phyloP scores from a whole-genome alignment of 1,140 invertebrate species.

The Capitella teleta region DNA sequence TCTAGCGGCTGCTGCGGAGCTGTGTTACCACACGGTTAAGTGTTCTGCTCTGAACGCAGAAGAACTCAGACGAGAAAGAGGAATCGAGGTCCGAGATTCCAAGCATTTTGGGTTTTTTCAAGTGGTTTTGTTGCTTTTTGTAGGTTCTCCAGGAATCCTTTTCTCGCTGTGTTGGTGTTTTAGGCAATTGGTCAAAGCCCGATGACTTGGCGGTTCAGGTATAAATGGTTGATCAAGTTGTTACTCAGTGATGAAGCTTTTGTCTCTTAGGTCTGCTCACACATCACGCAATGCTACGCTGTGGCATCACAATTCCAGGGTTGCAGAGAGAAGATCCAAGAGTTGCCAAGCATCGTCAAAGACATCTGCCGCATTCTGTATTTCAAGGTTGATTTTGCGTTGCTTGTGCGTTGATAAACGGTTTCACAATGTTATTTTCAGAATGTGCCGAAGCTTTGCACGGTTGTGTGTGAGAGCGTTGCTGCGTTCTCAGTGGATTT shows the following conservation, averaged over 20 bases:
- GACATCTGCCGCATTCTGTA: constrained; percentile 82
- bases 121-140: too few relatives aligned
- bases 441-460: constrained; percentile 67
- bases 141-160: constrained; percentile 76
- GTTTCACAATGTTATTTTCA: constrained; percentile 30
- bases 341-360: constrained; percentile 70
- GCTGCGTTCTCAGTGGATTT: constrained; percentile 68
- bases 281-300: constrained; percentile 82
- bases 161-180: constrained; percentile 76
- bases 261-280: constrained; percentile 65
- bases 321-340: constrained; percentile 71
- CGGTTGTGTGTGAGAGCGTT: constrained; percentile 72
- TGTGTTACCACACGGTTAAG: constrained; percentile 90
- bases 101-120: too few relatives aligned
- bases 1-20: constrained; percentile 79
- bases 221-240: neutral
- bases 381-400: constrained; percentile 59
- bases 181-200: constrained; percentile 61
- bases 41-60: constrained; percentile 96
- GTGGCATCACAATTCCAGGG: constrained; percentile 87
- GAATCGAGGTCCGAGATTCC: constrained; percentile 65
- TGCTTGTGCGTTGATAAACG: neutral
- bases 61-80: constrained; percentile 84
- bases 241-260: neutral
- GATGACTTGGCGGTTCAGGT: constrained; percentile 66